These are phyloP conservation scores for Phenganax stokvisi DNA, from an alignment of 92 coral and sea anemone species.

Conservation along the genomic window DNA sequence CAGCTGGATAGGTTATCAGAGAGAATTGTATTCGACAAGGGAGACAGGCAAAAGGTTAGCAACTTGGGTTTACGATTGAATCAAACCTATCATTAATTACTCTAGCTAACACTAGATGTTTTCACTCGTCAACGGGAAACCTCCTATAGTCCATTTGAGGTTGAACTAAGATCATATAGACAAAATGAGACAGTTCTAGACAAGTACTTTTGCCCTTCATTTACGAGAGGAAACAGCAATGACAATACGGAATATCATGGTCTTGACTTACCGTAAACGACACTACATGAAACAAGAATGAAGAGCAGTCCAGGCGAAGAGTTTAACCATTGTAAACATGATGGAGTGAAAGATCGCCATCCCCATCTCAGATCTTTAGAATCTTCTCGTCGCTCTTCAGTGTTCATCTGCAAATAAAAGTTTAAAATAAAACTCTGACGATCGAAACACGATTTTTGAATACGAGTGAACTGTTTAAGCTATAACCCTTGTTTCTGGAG, in stretches of 20 bases:
- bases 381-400: neutral
- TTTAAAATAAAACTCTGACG: neutral
- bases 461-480: neutral
- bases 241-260: neutral
- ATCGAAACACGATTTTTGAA: neutral
- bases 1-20: too few relatives aligned
- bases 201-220: neutral
- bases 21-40: too few relatives aligned
- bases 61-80: too few relatives aligned
- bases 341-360: conserved; percentile 26
- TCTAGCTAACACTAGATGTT: too few relatives aligned
- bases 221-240: neutral
- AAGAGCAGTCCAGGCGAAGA: conserved; percentile 12
- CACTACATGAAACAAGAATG: neutral
- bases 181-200: too few relatives aligned
- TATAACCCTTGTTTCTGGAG: too few relatives aligned
- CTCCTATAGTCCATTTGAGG: too few relatives aligned
- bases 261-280: conserved; percentile 15
- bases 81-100: too few relatives aligned
- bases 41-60: too few relatives aligned
- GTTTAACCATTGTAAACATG: conserved; percentile 25
- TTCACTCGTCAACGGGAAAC: too few relatives aligned
- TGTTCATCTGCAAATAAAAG: neutral
- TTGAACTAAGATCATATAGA: too few relatives aligned
- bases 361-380: conserved; percentile 27